These are phyloP conservation scores for Mythimna vitellina DNA, from an alignment of 2,888 invertebrate genomes.

Conservation along the genomic window DNA sequence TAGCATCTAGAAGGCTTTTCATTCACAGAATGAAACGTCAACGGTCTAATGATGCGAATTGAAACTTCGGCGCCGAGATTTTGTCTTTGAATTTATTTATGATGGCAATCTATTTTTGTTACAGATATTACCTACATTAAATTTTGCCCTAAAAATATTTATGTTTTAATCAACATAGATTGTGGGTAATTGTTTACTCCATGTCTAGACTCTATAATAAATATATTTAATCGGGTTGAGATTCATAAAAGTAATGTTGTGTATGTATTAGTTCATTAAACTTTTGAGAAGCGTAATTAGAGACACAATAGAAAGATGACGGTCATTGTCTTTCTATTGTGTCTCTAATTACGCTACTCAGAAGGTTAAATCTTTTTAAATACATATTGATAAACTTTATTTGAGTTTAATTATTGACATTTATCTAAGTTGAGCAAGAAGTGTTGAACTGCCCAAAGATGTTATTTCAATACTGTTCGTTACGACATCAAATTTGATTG, in stretches of 20 bases:
- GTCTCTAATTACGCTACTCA: too few species aligned
- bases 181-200: slow-evolving; percentile 24
- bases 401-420: slow-evolving; percentile 27
- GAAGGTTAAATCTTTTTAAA: not conserved
- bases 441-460: slow-evolving; percentile 38
- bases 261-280: too few species aligned
- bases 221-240: slow-evolving; percentile 18
- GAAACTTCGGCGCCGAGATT: slow-evolving; percentile 75
- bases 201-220: slow-evolving; percentile 46
- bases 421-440: slow-evolving; percentile 27
- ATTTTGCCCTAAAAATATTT: slow-evolving; percentile 19
- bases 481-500: slow-evolving; percentile 30
- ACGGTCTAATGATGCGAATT: slow-evolving; percentile 81
- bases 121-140: slow-evolving; percentile 25
- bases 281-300: too few species aligned
- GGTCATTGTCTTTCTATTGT: too few species aligned
- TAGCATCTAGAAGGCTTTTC: slow-evolving; percentile 86
- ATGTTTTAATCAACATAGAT: slow-evolving; percentile 18
- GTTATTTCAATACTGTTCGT: slow-evolving; percentile 33
- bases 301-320: too few species aligned
- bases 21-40: slow-evolving; percentile 76
- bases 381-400: slow-evolving; percentile 21
- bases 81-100: slow-evolving; percentile 57
- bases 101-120: slow-evolving; percentile 42
- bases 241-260: slow-evolving; percentile 12